Conservation (phyloP, 2,797 vertebrate genomes). For the Gymnoscopelus microlampas region DNA sequence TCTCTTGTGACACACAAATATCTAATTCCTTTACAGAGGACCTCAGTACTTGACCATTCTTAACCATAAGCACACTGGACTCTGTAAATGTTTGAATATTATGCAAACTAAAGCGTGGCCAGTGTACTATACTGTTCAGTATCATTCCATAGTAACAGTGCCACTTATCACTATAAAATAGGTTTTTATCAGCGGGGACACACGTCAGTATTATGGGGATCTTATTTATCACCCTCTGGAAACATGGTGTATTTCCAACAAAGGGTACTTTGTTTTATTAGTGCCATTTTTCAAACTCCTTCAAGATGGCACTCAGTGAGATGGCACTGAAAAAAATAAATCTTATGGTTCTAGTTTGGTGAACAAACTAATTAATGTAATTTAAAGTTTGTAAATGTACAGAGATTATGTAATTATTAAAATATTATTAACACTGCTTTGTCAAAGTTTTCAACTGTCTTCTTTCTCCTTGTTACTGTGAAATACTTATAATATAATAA, state of each 20-base stretch:
- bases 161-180: background rate
- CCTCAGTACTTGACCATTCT: background rate
- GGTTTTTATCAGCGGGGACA: conserved; percentile 24
- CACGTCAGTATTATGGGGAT: conserved; percentile 3
- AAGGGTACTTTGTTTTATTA: conserved; percentile 48
- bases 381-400: conserved; percentile 82
- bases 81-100: background rate
- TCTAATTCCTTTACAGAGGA: background rate
- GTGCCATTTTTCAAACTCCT: conserved; percentile 51
- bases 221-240: conserved; percentile 10
- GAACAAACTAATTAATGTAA: conserved; percentile 69
- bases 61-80: conserved; percentile 48
- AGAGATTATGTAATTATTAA: conserved; percentile 82
- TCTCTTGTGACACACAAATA: background rate
- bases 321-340: conserved; percentile 37
- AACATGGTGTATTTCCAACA: background rate
- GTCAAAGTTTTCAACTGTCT: background rate
- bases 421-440: conserved; percentile 71
- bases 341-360: conserved; percentile 54
- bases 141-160: conserved; percentile 49
- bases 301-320: conserved; percentile 33
- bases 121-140: conserved; percentile 27
- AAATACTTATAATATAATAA: too few species aligned
- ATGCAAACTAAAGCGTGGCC: conserved; percentile 20
- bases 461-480: background rate